Percentiles rank a stretch among this genome's conserved stretches.
These are phyloP conservation scores for Diplazon laetatorius DNA, from an alignment of 2,888 invertebrate genomes.

Conservation along the genomic window DNA sequence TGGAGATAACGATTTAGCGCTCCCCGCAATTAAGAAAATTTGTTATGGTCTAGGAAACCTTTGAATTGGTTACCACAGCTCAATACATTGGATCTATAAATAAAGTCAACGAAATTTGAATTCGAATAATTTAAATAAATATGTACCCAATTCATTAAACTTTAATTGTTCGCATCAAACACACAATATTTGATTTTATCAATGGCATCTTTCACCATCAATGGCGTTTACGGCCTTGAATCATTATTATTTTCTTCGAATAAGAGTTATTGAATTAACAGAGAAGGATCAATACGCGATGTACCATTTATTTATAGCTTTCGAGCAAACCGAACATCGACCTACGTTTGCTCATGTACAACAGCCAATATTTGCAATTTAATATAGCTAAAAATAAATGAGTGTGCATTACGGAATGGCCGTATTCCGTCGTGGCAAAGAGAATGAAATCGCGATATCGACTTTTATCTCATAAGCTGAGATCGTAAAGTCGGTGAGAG, in stretches of 20 bases:
- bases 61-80: too few relatives aligned
- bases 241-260: background rate
- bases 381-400: conserved; percentile 30
- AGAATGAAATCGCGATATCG: conserved; percentile 28
- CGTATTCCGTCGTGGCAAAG: background rate
- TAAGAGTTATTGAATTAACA: background rate
- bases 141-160: conserved; percentile 8
- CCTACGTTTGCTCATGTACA: conserved; percentile 4
- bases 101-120: too few relatives aligned
- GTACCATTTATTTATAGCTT: conserved; percentile 4
- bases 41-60: too few relatives aligned
- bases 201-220: background rate
- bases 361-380: conserved; percentile 27
- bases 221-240: background rate
- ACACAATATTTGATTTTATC: background rate
- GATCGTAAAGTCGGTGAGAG: conserved; percentile 39
- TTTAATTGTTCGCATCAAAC: background rate
- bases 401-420: background rate
- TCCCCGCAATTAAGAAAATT: too few relatives aligned
- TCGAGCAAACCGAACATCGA: conserved; percentile 22
- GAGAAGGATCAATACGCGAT: background rate
- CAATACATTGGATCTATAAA: too few relatives aligned
- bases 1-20: too few relatives aligned
- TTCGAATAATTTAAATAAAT: too few relatives aligned
- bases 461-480: conserved; percentile 33